Base-by-base conservation (phyloP, 1,140 invertebrate genomes). In the Nylanderia fulva region DNA sequence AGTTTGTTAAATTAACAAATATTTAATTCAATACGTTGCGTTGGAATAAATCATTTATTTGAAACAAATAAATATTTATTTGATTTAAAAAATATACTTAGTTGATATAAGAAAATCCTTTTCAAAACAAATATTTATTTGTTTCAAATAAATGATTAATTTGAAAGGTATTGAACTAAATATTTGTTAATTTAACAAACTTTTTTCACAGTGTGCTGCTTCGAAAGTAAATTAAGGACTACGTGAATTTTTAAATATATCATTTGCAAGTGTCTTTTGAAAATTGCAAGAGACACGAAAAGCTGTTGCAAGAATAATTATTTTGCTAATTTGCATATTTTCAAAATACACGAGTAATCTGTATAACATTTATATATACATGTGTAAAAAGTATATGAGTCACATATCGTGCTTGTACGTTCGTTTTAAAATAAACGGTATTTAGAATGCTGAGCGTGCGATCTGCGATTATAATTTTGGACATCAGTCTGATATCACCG, bases 381-480 rank as follows among this genome's bases (percentile, higher is more conserved):
- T 24, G 3, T 27, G n/a, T 52, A 45, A 64, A 33, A 18, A 64
- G 21, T 52, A 15, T 64, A 21, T 63, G 60, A 77, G 58, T 66
- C 27, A n/a, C n/a, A 33, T 33, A 36, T n/a, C 27, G 5, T 63
- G 27, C 18, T 7, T 61, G 29, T 48, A 29, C 18, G 21, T 4
- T 21, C 0, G 13, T 33, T 13, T 79, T 24, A 66, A 64, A 77
- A 77, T 48, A 64, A 77, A 66, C n/a, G 42, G 1, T 48, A 54
- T 66, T 79, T 15, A 52, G 33, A 77, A 68, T 68, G 42, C 60
- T 42, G 15, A 58, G 7, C 27, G 18, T 11, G 24, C 18, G 13
- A 69, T 39, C 15, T 69, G 21, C 18, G 63, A 58, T 42, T 39
- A 80, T 71, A 56, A 71, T 71, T 80, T 58, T 56, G 39, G n/a